phyloP scores from a whole-genome alignment of 2,888 invertebrate species.

The Alcis repandata region DNA sequence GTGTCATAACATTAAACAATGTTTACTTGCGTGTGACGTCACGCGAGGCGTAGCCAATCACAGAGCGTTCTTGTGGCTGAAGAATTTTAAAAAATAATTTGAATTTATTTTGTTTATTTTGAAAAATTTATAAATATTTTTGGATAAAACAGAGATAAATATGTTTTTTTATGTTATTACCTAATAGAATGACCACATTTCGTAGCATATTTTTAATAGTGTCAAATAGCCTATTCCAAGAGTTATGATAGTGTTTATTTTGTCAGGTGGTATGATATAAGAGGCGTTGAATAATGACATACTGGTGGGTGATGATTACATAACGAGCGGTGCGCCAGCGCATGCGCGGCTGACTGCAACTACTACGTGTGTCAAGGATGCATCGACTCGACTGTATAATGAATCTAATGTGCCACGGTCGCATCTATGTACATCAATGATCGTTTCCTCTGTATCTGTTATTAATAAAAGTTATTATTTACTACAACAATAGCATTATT shows the following conservation, averaged over 20 bases:
- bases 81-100: no score
- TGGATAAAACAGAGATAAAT: no score
- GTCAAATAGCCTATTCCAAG: slow-evolving; percentile 8
- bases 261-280: slow-evolving; percentile 61
- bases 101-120: no score
- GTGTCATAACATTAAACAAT: no score
- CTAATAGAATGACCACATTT: no score
- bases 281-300: slow-evolving; percentile 64
- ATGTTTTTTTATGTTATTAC: no score
- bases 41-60: no score
- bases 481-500: slow-evolving; percentile 30
- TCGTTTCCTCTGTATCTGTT: slow-evolving; percentile 44
- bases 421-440: slow-evolving; percentile 49
- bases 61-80: no score
- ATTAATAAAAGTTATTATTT: slow-evolving; percentile 35
- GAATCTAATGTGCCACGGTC: slow-evolving; percentile 73
- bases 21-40: no score
- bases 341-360: slow-evolving; percentile 42
- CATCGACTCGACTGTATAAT: slow-evolving; percentile 67
- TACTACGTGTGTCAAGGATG: slow-evolving; percentile 80
- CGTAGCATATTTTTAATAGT: no score
- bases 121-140: no score
- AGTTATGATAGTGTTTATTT: slow-evolving; percentile 38
- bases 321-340: slow-evolving; percentile 64
- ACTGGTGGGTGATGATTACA: slow-evolving; percentile 72